Base-by-base conservation (phyloP, 2,888 invertebrate species). In the Nasonia oneida region DNA sequence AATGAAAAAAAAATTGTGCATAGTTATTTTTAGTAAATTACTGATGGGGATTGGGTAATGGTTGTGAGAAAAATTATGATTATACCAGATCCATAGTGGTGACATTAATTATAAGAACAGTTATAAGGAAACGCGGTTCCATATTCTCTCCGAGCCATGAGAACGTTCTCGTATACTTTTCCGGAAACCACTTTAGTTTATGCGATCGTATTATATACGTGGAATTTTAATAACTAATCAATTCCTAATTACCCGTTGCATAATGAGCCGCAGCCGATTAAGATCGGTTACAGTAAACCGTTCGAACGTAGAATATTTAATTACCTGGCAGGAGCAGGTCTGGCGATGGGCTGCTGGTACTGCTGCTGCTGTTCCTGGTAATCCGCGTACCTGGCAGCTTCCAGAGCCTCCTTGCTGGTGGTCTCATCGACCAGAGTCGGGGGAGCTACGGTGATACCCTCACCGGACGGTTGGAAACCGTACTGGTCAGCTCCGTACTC, bases 401-500 rank as follows among this genome's bases (percentile, higher is more conserved):
- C 88, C 0, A 90, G 85, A 4, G 89, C 90, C 8, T 93, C 92
- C 64, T 90, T 92, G 87, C 90, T 91, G 14, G 93, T 93, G 5
- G 94, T 93, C 84, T 94, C 94, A 87, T 94, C 94, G 0, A 93
- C 91, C 8, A 94, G 89, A 0, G 94, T 94, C 5, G 94, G 94
- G 0, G 94, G 94, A 0, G 94, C 94, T 0, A 97, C 97, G 0
- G 97, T 97, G 92, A 98, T 97, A 67, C 97, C 97, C 91, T 97
- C 97, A 0, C 97, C 97, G 2, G 96, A 95, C 0, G 98, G 98
- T 92, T 97, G 97, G 95, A 98, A 98, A 0, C 98, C 98, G 91
- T 96, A 97, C 93, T 97, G 97, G 93, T 97, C 97, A 61, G 98
- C 98, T 8, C 98, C 98, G 91, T 98, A 98, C 92, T 98, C 98